Conservation (phyloP, 2,113 vertebrate species). For the Neolamprologus cancellatus region DNA sequence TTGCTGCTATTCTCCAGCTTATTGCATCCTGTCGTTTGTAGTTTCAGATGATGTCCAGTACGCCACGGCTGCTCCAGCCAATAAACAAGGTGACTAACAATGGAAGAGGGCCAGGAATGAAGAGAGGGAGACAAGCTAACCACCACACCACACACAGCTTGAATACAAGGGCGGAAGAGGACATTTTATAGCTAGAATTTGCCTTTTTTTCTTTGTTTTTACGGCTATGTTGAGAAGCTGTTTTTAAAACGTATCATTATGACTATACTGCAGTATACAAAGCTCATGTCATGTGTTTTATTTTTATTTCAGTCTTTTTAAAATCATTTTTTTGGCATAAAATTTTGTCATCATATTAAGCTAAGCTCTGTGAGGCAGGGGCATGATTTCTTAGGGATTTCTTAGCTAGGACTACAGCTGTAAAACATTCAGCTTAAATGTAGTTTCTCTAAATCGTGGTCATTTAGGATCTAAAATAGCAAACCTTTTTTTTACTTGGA, state of each 20-base stretch:
- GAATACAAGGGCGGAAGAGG: conserved; percentile 44
- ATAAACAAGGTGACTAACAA: conserved; percentile 91
- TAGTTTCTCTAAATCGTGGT: background rate
- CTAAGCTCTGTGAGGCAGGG: background rate
- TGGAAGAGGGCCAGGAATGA: conserved; percentile 75
- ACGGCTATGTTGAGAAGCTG: background rate
- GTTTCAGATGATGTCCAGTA: conserved; percentile 96
- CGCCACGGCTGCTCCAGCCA: conserved; percentile 87
- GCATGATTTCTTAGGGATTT: background rate
- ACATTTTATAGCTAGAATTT: conserved; percentile 31
- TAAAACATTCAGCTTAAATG: background rate
- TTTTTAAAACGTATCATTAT: background rate
- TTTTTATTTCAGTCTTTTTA: background rate
- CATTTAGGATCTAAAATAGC: background rate
- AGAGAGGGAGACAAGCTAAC: conserved; percentile 68
- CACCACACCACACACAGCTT: conserved; percentile 63
- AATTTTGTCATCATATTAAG: background rate
- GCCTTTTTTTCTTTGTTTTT: background rate
- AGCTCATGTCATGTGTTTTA: background rate
- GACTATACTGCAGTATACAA: background rate
- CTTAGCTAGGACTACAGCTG: background rate
- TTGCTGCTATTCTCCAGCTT: conserved; percentile 94
- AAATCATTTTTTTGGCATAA: background rate
- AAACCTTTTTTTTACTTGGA: background rate
- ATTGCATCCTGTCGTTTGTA: conserved; percentile 98